Percentiles rank a stretch among this genome's conserved stretches.
Conservation (phyloP, 1,140 invertebrate species). For the Trichonephila clavipes region DNA sequence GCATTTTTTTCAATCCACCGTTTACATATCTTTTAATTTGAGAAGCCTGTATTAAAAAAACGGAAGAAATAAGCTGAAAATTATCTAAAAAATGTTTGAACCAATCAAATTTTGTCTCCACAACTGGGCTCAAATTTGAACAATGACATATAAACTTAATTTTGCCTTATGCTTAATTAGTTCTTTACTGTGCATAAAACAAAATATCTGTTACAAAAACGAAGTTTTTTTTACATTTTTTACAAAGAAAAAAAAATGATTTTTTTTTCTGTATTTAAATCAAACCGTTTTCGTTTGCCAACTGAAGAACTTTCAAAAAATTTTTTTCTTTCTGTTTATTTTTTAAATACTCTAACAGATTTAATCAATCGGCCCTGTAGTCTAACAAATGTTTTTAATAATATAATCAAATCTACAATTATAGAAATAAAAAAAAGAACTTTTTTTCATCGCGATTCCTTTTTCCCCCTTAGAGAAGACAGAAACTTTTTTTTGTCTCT, state of each 20-base stretch:
- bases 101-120: slow-evolving; percentile 70
- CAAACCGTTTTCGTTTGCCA: slow-evolving; percentile 8
- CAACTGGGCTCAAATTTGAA: slow-evolving; percentile 72
- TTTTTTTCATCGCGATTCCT: background rate
- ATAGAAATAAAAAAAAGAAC: slow-evolving; percentile 29
- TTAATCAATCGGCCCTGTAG: slow-evolving; percentile 55
- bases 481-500: background rate
- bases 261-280: background rate
- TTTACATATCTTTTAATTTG: slow-evolving; percentile 29
- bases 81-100: slow-evolving; percentile 40
- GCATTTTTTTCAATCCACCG: background rate
- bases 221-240: slow-evolving; percentile 17
- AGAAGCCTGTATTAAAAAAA: slow-evolving; percentile 6
- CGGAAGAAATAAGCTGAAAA: background rate
- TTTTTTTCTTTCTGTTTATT: background rate
- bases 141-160: slow-evolving; percentile 68
- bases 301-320: background rate
- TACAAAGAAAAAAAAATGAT: background rate
- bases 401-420: slow-evolving; percentile 73
- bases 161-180: slow-evolving; percentile 70
- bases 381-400: slow-evolving; percentile 73
- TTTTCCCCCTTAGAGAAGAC: background rate
- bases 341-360: slow-evolving; percentile 44
- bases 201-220: slow-evolving; percentile 64
- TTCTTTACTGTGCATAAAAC: background rate